Base-by-base conservation (phyloP, 2,113 vertebrate genomes). In the Amia ocellicauda region DNA sequence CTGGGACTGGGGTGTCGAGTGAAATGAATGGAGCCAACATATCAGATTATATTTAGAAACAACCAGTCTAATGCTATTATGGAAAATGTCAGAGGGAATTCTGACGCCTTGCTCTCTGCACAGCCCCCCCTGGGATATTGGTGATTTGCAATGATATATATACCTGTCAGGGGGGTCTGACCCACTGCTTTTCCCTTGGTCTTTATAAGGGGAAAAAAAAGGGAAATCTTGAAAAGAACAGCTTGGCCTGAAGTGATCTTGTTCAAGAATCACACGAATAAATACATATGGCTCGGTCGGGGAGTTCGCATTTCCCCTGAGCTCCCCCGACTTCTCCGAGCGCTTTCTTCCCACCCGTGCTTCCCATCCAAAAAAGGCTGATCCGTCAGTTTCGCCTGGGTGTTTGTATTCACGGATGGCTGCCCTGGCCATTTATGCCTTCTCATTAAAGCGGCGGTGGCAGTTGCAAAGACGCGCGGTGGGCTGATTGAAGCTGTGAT, bases 141-240 rank as follows among this genome's bases (percentile, higher is more conserved):
- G 11, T 2, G 17, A 55, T 54, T 63, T 23, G 62, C 24, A 40
- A 28, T 63, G 62, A 63, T 64, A 14, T 43, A 64, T 64, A 24
- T 45, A 22, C 52, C 62, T 55, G 51, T 53, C 52, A 26, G 3
- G 40, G n/a, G 26, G 45, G 22, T 40, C 3, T 58, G 42, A 36
- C 54, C 63, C 26, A 36, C 5, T 36, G 31, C 1, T 36, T 36
- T 7, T 1, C 5, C 51, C 53, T 26, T 22, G 2, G 13, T 17
- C n/a, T 14, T 41, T n/a, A 23, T 23, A 27, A 31, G 58, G 26
- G 3, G 8, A 17, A 26, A 51, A 27, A 36, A 53, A 63, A 41
- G 4, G 29, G 40, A 17, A 53, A 20, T 26, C 52, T 28, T 51
- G n/a, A 27, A 7, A 41, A 64, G 51, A 42, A 17, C 2, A 10